Base-by-base conservation (phyloP, 2,888 invertebrate species). In the Eilema caniola region DNA sequence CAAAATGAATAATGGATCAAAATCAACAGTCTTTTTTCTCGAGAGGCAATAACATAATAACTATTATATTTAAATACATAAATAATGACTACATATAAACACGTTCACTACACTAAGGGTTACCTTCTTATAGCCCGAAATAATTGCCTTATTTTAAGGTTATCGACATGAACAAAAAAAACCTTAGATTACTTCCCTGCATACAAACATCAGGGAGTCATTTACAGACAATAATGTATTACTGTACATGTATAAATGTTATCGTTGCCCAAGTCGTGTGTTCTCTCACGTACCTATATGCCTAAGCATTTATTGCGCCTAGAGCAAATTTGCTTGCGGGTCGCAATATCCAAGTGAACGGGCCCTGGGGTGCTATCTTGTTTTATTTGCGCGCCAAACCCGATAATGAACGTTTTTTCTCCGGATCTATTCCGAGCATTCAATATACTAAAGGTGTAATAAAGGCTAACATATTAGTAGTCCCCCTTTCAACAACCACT, bases 261-360 rank as follows among this genome's bases (percentile, higher is more conserved):
- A 89, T 89, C 88, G 86, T 87, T 85, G 86, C 80, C 74, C 79
- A 81, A 78, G 75, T 76, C 73, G 76, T 75, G 85, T 87, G 85
- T 86, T 86, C 85, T 86, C 87, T 82, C 90, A 90, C 91, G 91
- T 90, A 47, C 53, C 53, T 47, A 89, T 88, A 87, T 81, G 87
- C 85, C 90, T 89, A 90, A 92, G 90, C 90, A 89, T 93, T 93
- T 94, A 94, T 93, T 93, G 92, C 90, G 92, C 90, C 93, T 90
- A 90, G 90, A 92, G 92, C 90, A 93, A 94, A 94, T 94, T 93
- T 94, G 93, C 93, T 94, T 93, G 93, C 84, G 92, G 91, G 89
- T 88, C 92, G 93, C 95, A 94, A 95, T 94, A 94, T 93, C 92
- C 91, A 88, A 89, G 89, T 83, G 89, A 93, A 86, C 89, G 88